Conservation (phyloP, 2,797 vertebrate genomes). For the Hipposideros larvatus region DNA sequence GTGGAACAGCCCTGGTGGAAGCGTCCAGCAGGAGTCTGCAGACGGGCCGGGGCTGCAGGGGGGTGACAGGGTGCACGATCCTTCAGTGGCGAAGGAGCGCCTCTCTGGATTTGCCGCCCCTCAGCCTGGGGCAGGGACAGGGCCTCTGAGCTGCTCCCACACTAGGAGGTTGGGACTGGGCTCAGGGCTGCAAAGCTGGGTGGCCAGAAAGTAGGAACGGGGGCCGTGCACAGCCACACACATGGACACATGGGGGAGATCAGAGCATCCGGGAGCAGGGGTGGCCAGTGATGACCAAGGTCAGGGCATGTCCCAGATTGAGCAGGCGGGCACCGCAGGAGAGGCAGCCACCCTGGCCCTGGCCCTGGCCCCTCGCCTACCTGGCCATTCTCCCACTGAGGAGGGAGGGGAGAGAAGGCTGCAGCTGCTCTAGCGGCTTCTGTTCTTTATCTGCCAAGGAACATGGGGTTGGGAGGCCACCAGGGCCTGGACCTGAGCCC, state of each 20-base stretch:
- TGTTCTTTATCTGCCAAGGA: neutral
- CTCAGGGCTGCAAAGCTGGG: neutral
- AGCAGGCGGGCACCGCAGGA: neutral
- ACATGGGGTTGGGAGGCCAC: rapidly evolving
- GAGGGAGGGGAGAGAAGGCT: neutral
- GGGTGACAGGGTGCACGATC: rapidly evolving
- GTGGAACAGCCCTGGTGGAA: neutral
- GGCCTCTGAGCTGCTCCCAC: neutral
- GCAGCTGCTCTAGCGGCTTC: neutral
- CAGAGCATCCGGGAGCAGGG: rapidly evolving
- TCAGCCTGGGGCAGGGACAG: neutral
- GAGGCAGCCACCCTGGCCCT: neutral
- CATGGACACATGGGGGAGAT: too few relatives aligned
- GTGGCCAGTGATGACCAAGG: neutral
- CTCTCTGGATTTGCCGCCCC: too few relatives aligned
- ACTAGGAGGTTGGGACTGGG: rapidly evolving
- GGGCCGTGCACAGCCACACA: neutral
- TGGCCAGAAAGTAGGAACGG: neutral
- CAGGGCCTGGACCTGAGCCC: neutral
- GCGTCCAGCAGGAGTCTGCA: neutral
- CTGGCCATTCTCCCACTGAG: rapidly evolving
- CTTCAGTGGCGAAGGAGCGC: neutral
- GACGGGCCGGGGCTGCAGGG: neutral
- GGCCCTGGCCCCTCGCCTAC: too few relatives aligned
- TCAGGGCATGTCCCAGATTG: neutral